Percentiles rank a stretch among this genome's conserved stretches.
These are phyloP conservation scores for Hypocryptadius cinnamomeus DNA, from an alignment of 2,113 vertebrate genomes.

Conservation along the genomic window DNA sequence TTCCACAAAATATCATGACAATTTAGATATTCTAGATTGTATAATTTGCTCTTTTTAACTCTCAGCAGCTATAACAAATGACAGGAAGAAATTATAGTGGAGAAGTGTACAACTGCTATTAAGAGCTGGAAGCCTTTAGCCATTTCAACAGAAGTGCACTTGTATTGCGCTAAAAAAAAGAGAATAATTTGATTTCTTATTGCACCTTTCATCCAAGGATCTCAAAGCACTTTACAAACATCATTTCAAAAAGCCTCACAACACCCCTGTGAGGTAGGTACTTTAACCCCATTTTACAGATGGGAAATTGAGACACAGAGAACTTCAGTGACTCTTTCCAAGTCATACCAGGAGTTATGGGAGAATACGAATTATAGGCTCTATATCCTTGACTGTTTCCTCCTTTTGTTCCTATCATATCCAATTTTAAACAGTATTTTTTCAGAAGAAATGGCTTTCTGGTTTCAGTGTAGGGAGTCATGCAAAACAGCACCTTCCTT, in stretches of 20 bases:
- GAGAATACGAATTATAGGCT: neutral
- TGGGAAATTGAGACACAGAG: conserved; percentile 32
- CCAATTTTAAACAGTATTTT: neutral
- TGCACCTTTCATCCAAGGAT: conserved; percentile 55
- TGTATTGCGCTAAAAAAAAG: neutral
- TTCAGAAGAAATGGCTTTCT: neutral
- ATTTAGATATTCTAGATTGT: neutral
- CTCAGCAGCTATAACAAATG: neutral
- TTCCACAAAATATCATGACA: neutral
- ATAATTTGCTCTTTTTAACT: neutral
- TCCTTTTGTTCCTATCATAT: neutral
- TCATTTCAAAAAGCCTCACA: conserved; percentile 48
- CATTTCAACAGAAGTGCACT: neutral
- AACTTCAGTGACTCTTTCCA: conserved; percentile 13
- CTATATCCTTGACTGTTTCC: neutral
- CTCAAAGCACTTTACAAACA: conserved; percentile 64
- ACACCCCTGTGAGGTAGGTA: conserved; percentile 62
- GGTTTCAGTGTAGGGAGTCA: conserved; percentile 14
- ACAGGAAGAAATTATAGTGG: neutral
- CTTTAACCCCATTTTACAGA: conserved; percentile 51
- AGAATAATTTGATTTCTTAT: conserved; percentile 2
- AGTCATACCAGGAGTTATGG: neutral
- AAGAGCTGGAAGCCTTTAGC: neutral
- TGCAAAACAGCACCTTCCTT: conserved; percentile 44
- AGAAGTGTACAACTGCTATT: neutral